Evolutionary conservation across 1,140 invertebrate species (phyloP).

Genomic region (Stegodyphus dumicola): DNA sequence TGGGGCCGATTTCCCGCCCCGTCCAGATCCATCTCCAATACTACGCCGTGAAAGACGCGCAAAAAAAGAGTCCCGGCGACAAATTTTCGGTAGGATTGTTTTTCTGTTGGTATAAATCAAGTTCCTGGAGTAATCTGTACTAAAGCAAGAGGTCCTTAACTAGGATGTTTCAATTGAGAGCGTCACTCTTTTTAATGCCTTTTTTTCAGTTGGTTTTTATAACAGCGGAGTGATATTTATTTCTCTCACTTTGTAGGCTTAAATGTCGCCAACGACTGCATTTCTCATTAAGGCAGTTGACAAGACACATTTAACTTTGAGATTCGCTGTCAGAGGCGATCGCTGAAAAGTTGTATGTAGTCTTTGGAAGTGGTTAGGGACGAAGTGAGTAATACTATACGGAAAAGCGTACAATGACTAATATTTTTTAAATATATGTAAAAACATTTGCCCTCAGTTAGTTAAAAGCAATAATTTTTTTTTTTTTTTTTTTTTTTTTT

Average conservation of each 20-base stretch:
- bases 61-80: slow-evolving; percentile 27
- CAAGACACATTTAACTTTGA: slow-evolving; percentile 20
- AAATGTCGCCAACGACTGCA: slow-evolving; percentile 29
- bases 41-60: neutral
- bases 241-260: slow-evolving; percentile 15
- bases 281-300: slow-evolving; percentile 17
- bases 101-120: slow-evolving; percentile 41
- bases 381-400: no score
- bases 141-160: slow-evolving; percentile 24
- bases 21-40: neutral
- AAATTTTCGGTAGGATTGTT: slow-evolving; percentile 45
- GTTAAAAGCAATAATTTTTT: no score
- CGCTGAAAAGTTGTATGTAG: no score
- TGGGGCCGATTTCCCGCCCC: slow-evolving; percentile 7
- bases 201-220: neutral
- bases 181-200: slow-evolving; percentile 12
- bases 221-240: slow-evolving; percentile 21
- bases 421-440: no score
- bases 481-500: no score
- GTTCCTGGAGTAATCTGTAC: slow-evolving; percentile 30
- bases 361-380: no score
- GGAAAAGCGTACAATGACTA: no score
- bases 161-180: slow-evolving; percentile 33
- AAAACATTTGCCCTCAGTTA: no score
- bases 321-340: slow-evolving; percentile 3